phyloP scores from a whole-genome alignment of 2,888 invertebrate genomes.

The Eristalinus aeneus region DNA sequence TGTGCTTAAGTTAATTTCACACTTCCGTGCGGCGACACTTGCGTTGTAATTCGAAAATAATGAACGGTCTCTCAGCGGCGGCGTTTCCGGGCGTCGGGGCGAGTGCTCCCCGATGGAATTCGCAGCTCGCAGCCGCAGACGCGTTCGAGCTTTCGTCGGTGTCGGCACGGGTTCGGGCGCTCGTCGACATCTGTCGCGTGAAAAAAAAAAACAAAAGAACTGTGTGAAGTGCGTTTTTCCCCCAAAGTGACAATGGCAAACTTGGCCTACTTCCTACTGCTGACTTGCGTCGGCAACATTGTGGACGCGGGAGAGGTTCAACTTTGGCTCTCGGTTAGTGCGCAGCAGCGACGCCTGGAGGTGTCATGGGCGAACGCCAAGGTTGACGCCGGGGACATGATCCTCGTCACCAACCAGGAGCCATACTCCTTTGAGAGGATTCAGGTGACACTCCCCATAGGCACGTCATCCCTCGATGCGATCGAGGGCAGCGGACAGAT shows the following conservation, averaged over 20 bases:
- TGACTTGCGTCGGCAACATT: constrained; percentile 1
- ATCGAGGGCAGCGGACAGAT: constrained; percentile 72
- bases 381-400: constrained; percentile 74
- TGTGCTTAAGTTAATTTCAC: constrained; percentile 36
- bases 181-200: constrained; percentile 4
- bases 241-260: constrained; percentile 29
- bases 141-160: constrained; percentile 60
- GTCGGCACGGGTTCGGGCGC: constrained; percentile 24
- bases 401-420: constrained; percentile 77
- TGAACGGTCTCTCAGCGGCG: constrained; percentile 1
- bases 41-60: constrained; percentile 52
- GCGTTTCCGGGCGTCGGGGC: constrained; percentile 44
- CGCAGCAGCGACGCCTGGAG: constrained; percentile 77
- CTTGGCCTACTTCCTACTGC: constrained; percentile 27
- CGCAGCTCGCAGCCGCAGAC: constrained; percentile 37
- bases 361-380: constrained; percentile 79
- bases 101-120: constrained; percentile 4
- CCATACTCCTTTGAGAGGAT: constrained; percentile 76
- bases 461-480: constrained; percentile 70
- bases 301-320: constrained; percentile 59
- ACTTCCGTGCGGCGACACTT: constrained; percentile 49
- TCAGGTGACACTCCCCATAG: constrained; percentile 72
- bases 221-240: constrained; percentile 5
- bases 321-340: constrained; percentile 79
- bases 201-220: neutral